These are phyloP conservation scores for Eulemur rufifrons DNA, from an alignment of 2,113 vertebrate species.

Conservation along the genomic window DNA sequence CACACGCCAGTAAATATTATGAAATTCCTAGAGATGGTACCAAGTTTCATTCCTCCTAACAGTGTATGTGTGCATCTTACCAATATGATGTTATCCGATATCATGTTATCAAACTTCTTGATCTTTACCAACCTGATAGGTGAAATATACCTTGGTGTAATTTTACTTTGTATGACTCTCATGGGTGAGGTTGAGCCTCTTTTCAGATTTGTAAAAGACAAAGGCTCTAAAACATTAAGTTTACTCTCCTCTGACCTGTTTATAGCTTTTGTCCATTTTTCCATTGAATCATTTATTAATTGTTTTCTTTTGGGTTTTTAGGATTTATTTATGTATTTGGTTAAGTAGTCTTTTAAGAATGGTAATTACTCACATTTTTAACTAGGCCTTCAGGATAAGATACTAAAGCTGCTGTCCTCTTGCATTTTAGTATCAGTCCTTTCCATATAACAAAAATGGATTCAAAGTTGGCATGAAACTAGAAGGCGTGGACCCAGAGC, in stretches of 20 bases:
- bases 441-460: constrained; percentile 96
- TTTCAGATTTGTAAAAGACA: background rate
- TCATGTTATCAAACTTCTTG: background rate
- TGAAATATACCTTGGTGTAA: background rate
- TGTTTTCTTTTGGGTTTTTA: background rate
- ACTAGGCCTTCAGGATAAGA: background rate
- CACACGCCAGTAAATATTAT: background rate
- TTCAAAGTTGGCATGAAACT: constrained; percentile 98
- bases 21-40: background rate
- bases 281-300: background rate
- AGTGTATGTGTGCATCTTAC: fast-evolving
- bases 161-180: background rate
- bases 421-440: constrained; percentile 91
- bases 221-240: background rate
- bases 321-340: background rate
- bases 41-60: background rate
- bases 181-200: background rate
- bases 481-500: constrained; percentile 96
- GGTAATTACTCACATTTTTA: background rate
- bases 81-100: background rate
- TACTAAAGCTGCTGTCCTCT: constrained; percentile 53
- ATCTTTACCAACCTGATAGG: background rate
- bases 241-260: background rate
- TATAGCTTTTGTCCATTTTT: background rate
- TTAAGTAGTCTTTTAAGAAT: background rate